Conservation (phyloP, 2,888 invertebrate species). For the Xestoiulus laeticollis region DNA sequence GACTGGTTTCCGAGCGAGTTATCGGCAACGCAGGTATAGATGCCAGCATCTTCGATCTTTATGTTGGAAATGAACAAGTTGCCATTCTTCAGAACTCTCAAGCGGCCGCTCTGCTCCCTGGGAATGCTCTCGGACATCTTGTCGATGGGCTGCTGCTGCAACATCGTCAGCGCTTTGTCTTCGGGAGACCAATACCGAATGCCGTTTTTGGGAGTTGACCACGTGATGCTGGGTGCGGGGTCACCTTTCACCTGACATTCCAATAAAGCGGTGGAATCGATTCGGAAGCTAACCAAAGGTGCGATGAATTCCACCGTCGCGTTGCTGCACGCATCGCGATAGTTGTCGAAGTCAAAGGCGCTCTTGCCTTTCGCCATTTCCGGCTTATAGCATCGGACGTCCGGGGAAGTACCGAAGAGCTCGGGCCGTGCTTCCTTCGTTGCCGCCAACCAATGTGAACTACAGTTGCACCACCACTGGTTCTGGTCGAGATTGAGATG, state of each 20-base stretch:
- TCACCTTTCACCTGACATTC: slow-evolving; percentile 81
- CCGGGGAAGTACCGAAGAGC: slow-evolving; percentile 64
- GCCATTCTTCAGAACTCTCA: slow-evolving; percentile 76
- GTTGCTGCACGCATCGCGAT: slow-evolving; percentile 75
- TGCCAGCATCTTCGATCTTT: slow-evolving; percentile 75
- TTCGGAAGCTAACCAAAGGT: slow-evolving; percentile 61
- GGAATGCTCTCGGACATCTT: slow-evolving; percentile 47
- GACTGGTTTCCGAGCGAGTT: slow-evolving; percentile 85
- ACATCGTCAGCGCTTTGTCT: slow-evolving; percentile 65
- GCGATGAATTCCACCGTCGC: slow-evolving; percentile 64
- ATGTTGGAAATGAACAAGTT: slow-evolving; percentile 78
- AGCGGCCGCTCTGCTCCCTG: slow-evolving; percentile 33
- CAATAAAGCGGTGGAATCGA: slow-evolving; percentile 72
- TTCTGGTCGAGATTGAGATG: slow-evolving; percentile 60
- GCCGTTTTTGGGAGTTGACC: slow-evolving; percentile 73
- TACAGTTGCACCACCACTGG: slow-evolving; percentile 59
- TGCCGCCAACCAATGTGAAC: slow-evolving; percentile 72
- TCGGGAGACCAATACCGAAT: slow-evolving; percentile 77
- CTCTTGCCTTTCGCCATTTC: neutral
- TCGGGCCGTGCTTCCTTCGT: slow-evolving; percentile 65
- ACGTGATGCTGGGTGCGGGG: slow-evolving; percentile 81
- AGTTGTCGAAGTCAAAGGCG: slow-evolving; percentile 48
- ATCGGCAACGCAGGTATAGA: slow-evolving; percentile 84
- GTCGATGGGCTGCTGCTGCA: neutral
- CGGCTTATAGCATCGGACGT: slow-evolving; percentile 57